These are phyloP conservation scores for Centropristis striata DNA, from an alignment of 2,113 vertebrate genomes.

Conservation along the genomic window DNA sequence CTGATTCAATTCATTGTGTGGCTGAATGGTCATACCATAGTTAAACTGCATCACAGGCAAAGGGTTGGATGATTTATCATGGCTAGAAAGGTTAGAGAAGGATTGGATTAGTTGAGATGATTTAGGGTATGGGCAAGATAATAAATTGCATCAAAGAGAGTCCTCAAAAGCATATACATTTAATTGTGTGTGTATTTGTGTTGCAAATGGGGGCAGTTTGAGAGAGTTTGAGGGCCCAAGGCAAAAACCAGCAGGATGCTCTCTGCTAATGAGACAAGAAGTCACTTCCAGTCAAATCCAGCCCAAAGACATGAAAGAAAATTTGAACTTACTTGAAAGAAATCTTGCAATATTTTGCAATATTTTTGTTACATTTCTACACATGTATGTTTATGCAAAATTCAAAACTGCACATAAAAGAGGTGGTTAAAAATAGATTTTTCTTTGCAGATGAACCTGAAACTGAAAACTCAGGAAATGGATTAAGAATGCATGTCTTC, in stretches of 20 bases:
- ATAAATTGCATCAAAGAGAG: not conserved
- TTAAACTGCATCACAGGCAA: not conserved
- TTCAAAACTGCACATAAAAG: not conserved
- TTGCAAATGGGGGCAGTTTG: not conserved
- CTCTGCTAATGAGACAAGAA: slow-evolving; percentile 16
- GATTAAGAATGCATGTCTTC: slow-evolving; percentile 20
- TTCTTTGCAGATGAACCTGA: slow-evolving; percentile 2
- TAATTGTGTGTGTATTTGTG: not conserved
- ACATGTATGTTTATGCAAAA: not conserved
- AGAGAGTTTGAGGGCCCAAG: not conserved
- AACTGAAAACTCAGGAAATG: slow-evolving; percentile 9
- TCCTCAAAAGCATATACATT: slow-evolving; percentile 2
- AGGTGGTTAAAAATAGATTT: not conserved
- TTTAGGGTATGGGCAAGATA: not conserved
- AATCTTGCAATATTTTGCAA: not conserved
- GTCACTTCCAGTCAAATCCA: not conserved
- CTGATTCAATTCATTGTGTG: not conserved
- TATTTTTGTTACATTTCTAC: not conserved
- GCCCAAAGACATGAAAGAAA: not conserved
- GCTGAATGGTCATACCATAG: not conserved
- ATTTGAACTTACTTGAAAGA: not conserved
- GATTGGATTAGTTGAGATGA: not conserved
- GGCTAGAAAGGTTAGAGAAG: not conserved
- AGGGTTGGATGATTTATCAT: not conserved
- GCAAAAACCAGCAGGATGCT: slow-evolving; percentile 7